Evolutionary conservation across 2,113 vertebrate genomes (phyloP).

Genomic region (Archocentrus centrarchus): DNA sequence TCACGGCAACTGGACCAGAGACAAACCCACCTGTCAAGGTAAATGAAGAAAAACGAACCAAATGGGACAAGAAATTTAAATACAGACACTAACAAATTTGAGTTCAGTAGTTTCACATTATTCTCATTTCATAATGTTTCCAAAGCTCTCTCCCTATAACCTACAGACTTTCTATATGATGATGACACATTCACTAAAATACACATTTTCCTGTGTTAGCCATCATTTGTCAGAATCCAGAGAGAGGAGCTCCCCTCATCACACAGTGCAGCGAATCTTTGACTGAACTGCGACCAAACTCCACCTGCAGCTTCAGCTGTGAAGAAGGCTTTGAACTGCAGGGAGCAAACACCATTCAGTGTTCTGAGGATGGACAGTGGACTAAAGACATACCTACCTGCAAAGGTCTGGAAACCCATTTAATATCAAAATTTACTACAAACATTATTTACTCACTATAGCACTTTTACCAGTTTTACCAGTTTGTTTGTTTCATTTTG

Average conservation of each 20-base stretch:
- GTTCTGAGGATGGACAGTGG: slow-evolving; percentile 62
- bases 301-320: slow-evolving; percentile 83
- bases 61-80: neutral
- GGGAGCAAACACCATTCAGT: slow-evolving; percentile 41
- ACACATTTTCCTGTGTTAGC: slow-evolving; percentile 34
- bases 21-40: slow-evolving; percentile 73
- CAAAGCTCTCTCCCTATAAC: slow-evolving; percentile 42
- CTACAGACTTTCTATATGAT: no score
- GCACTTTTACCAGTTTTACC: no score
- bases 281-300: slow-evolving; percentile 20
- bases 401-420: slow-evolving; percentile 43
- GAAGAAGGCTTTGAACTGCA: slow-evolving; percentile 59
- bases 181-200: slow-evolving; percentile 73
- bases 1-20: slow-evolving; percentile 75
- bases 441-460: neutral
- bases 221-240: slow-evolving; percentile 60
- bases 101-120: neutral
- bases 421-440: neutral
- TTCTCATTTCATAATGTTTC: slow-evolving; percentile 6
- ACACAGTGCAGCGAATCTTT: slow-evolving; percentile 41
- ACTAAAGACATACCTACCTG: slow-evolving; percentile 52
- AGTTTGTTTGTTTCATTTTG: neutral
- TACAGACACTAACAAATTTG: neutral
- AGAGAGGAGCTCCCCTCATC: slow-evolving; percentile 30
- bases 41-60: neutral